phyloP scores from a whole-genome alignment of 2,797 vertebrate genomes.

The Pogoniulus pusillus region DNA sequence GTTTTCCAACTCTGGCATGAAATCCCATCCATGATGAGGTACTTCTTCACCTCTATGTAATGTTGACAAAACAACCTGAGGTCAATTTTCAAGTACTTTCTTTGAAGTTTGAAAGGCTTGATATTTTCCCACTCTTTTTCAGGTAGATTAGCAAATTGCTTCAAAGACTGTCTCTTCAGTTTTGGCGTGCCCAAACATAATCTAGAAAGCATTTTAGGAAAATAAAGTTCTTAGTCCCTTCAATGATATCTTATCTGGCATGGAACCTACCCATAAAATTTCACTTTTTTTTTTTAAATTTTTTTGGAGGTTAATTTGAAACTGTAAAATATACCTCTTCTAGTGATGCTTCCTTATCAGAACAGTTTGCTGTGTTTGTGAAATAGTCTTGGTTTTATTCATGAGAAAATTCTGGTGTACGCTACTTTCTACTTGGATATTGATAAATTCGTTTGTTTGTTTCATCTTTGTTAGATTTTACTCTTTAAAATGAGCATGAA shows the following conservation, averaged over 20 bases:
- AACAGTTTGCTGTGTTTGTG: not conserved
- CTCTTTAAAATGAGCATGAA: not conserved
- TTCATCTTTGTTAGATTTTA: not conserved
- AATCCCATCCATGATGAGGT: not conserved
- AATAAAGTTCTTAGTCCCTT: not conserved
- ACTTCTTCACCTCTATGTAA: not conserved
- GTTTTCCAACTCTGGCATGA: not conserved
- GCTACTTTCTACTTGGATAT: not conserved
- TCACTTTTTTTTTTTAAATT: not conserved
- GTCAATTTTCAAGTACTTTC: not conserved
- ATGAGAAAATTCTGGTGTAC: not conserved
- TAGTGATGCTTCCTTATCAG: not conserved
- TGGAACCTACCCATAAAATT: not conserved
- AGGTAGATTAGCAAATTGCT: not conserved
- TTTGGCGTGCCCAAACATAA: not conserved
- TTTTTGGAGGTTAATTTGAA: not conserved
- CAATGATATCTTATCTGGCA: not conserved
- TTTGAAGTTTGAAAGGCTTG: not conserved
- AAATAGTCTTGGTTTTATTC: not conserved
- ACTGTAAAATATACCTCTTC: not conserved
- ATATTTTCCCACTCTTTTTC: not conserved
- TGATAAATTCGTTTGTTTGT: not conserved
- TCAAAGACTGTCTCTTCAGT: not conserved
- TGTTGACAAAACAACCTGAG: not conserved
- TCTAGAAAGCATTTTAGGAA: not conserved